Percentiles rank a stretch among this genome's conserved stretches.
These are phyloP conservation scores for Anguilla obscura DNA, from an alignment of 2,797 vertebrate genomes.

Conservation along the genomic window DNA sequence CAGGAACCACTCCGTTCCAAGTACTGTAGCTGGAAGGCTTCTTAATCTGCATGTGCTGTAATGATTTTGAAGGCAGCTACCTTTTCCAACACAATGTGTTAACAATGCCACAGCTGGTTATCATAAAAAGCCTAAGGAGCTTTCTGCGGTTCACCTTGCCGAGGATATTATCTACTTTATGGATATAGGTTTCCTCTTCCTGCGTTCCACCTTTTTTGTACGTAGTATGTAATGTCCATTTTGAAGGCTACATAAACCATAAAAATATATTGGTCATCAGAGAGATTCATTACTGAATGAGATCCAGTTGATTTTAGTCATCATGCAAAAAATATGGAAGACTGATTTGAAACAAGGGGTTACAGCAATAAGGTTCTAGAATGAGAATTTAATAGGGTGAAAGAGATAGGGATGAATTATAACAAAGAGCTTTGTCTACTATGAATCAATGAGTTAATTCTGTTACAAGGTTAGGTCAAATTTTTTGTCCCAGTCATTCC, in stretches of 20 bases:
- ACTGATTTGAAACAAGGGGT: background rate
- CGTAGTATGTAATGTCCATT: background rate
- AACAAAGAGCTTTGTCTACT: too few relatives aligned
- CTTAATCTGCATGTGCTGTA: background rate
- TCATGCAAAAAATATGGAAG: background rate
- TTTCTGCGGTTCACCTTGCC: background rate
- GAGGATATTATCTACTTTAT: background rate
- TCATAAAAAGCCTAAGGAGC: background rate
- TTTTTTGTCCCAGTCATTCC: too few relatives aligned
- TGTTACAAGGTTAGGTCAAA: too few relatives aligned
- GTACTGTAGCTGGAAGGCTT: background rate
- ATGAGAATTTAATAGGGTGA: background rate
- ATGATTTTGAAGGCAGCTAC: background rate
- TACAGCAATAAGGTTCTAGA: background rate
- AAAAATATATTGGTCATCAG: background rate
- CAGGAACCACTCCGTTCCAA: background rate
- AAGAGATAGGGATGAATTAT: background rate
- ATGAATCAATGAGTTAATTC: too few relatives aligned
- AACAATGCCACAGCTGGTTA: background rate
- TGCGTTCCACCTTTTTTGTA: background rate
- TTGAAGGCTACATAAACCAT: background rate
- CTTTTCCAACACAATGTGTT: background rate
- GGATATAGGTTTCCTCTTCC: background rate
- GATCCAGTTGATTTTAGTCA: background rate
- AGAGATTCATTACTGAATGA: background rate